phyloP scores from a whole-genome alignment of 1,140 invertebrate genomes.

The Dysdera silvatica region DNA sequence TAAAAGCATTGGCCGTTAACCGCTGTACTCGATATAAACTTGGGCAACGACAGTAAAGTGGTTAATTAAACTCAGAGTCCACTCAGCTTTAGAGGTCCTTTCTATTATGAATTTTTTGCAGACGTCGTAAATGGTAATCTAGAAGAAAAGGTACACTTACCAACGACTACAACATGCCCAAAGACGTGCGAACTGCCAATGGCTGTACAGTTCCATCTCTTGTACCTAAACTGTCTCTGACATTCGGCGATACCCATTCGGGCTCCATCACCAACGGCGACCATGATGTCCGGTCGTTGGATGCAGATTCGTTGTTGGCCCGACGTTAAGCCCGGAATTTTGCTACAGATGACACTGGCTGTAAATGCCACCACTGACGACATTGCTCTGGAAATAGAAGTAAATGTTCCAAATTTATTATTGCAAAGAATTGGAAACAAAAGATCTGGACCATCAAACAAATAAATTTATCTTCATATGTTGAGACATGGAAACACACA shows the following conservation, averaged over 20 bases:
- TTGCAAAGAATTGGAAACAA: no score
- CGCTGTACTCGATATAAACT: no score
- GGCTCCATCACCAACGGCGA: slow-evolving; percentile 45
- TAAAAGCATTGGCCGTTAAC: no score
- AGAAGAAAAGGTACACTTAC: slow-evolving; percentile 45
- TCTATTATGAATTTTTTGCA: no score
- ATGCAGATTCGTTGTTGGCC: slow-evolving; percentile 50
- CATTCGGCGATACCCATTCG: slow-evolving; percentile 61
- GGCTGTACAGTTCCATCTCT: slow-evolving; percentile 83
- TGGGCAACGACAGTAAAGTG: no score
- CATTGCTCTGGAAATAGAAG: slow-evolving; percentile 11
- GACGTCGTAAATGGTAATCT: not conserved
- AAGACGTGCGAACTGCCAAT: slow-evolving; percentile 25
- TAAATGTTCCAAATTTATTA: no score
- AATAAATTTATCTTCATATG: no score
- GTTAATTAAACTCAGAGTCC: no score
- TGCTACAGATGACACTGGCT: slow-evolving; percentile 38
- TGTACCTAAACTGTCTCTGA: slow-evolving; percentile 74
- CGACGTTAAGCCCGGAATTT: slow-evolving; percentile 43
- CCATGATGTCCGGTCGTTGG: slow-evolving; percentile 49
- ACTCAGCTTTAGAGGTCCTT: no score
- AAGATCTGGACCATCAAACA: no score
- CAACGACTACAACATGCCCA: slow-evolving; percentile 51
- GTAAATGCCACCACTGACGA: slow-evolving; percentile 34
- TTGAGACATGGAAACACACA: no score